Evolutionary conservation across 2,888 invertebrate species (phyloP).

Genomic region (Bugula neritina): DNA sequence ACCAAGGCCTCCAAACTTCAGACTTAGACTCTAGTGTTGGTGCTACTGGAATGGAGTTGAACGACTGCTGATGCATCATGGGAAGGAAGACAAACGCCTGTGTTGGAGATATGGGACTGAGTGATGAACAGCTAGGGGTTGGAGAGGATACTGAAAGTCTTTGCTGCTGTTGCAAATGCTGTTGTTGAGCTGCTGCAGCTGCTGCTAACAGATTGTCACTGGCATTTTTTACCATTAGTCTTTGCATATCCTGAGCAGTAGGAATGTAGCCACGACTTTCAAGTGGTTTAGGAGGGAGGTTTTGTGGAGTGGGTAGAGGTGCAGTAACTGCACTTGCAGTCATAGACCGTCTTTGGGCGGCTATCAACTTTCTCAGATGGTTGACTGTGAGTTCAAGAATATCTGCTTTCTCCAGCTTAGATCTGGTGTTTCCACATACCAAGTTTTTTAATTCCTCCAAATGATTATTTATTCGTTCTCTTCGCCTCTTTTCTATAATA

Average conservation of each 20-base stretch:
- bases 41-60: background rate
- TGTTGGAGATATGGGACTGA: conserved; percentile 15
- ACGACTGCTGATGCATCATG: conserved; percentile 3
- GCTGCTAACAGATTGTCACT: conserved; percentile 15
- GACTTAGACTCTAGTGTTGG: background rate
- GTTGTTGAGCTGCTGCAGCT: background rate
- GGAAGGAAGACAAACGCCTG: conserved; percentile 17
- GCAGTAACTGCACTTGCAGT: background rate
- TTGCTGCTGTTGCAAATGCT: background rate
- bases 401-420: conserved; percentile 26
- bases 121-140: conserved; percentile 15
- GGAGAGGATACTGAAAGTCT: conserved; percentile 17
- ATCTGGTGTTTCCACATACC: conserved; percentile 24
- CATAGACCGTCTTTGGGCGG: conserved; percentile 13
- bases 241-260: conserved; percentile 14
- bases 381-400: conserved; percentile 26
- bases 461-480: conserved; percentile 26
- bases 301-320: background rate
- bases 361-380: conserved; percentile 22
- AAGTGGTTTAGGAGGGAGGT: conserved; percentile 11
- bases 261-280: conserved; percentile 5
- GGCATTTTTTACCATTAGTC: conserved; percentile 24
- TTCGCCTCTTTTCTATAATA: conserved; percentile 24
- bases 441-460: conserved; percentile 22
- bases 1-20: conserved; percentile 24